Evolutionary conservation across 2,113 vertebrate genomes (phyloP), one percentile per base, ranked within the genome.

Genomic region (Tichodroma muraria): DNA sequence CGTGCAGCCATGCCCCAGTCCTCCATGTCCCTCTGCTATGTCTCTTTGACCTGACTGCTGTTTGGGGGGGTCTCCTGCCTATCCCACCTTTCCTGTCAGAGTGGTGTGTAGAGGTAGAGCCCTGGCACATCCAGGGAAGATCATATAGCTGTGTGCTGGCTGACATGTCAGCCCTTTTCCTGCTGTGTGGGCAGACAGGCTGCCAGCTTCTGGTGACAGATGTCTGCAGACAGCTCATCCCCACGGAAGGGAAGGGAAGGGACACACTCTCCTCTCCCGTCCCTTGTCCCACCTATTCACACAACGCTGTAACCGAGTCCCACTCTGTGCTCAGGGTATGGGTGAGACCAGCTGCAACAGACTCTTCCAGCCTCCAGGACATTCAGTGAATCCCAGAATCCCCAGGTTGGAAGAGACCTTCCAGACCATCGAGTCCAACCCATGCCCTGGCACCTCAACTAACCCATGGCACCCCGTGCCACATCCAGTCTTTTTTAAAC

Each of bases 131-230:
- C 13, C 6, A 11, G 42, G 52, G 31, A 44, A 79, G 22, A 35
- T 18, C 1, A 1, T 4, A 5, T 5, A 28, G 45, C 42, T 10
- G 1, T 27, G 22, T 3, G 6, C 18, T 75, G 80, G 56, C 21
- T 82, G 71, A 12, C 28, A 40, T 3, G 35, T 71, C 54, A 80
- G 30, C 38, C 54, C 20, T 30, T 38, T 17, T 22, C 72, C 3
- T 14, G 35, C n/a, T 2, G 3, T 18, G n/a, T 12, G 52, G 49
- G n/a, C 44, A 59, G 25, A 27, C 31, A 80, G 37, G 31, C 42
- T 27, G 12, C 31, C 49, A 79, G 35, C n/a, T 37, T 16, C 30
- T 40, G 27, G 1, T 19, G 38, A 14, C 37, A 75, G 37, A 53
- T 57, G 21, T 53, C 22, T 71, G 47, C 52, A 76, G 71, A 5